phyloP scores from a whole-genome alignment of 2,113 vertebrate genomes.

The Acrocephalus arundinaceus region DNA sequence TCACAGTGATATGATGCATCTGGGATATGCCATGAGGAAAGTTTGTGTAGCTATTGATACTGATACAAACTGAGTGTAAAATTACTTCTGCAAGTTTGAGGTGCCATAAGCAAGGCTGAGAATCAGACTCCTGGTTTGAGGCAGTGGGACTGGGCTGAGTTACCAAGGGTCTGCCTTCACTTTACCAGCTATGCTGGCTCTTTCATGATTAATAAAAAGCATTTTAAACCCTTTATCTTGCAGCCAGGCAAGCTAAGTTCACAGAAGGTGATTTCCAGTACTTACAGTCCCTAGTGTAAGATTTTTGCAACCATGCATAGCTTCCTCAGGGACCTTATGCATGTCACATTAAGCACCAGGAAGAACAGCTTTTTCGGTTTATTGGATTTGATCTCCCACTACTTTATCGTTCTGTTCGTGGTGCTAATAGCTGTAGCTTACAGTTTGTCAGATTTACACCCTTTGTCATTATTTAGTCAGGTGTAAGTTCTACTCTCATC shows the following conservation, averaged over 20 bases:
- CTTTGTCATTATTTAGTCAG: background rate
- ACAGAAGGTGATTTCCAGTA: background rate
- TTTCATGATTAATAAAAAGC: background rate
- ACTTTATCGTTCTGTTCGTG: background rate
- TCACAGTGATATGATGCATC: background rate
- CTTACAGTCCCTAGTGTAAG: background rate
- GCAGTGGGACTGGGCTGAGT: background rate
- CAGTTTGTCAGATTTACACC: background rate
- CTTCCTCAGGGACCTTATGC: background rate
- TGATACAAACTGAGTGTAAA: background rate
- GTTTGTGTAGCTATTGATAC: background rate
- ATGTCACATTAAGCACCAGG: background rate
- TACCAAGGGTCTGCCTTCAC: background rate
- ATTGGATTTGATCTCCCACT: background rate
- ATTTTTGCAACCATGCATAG: background rate
- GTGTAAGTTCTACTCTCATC: background rate
- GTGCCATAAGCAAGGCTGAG: background rate
- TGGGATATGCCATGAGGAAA: background rate
- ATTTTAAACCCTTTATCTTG: background rate
- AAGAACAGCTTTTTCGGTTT: background rate
- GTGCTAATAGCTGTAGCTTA: background rate
- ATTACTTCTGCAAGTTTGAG: background rate
- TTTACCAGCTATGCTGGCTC: background rate
- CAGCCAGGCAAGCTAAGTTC: rapidly evolving
- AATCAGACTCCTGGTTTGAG: background rate